Evolutionary conservation across 2,888 invertebrate species (phyloP).

Genomic region (Hymenopus coronatus): DNA sequence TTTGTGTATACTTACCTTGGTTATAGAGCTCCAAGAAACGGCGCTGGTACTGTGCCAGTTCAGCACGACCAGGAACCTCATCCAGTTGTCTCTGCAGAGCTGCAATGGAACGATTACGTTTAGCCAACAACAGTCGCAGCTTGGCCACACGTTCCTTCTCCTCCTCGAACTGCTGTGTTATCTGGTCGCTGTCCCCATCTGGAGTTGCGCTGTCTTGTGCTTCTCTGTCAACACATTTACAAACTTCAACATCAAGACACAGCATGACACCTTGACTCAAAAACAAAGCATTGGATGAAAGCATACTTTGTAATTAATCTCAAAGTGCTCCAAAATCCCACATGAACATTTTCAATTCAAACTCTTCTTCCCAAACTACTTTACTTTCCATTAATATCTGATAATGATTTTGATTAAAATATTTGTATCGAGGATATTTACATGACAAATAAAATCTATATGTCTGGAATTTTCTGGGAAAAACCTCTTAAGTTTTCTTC

Average conservation of each 20-base stretch:
- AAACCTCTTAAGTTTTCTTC: no score
- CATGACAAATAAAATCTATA: no score
- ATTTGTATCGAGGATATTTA: no score
- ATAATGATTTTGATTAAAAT: no score
- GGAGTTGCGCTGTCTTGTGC: constrained; percentile 36
- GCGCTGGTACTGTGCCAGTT: constrained; percentile 91
- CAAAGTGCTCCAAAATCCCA: no score
- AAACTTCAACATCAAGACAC: not conserved
- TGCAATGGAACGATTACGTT: constrained; percentile 75
- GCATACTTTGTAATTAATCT: no score
- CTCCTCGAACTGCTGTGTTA: constrained; percentile 58
- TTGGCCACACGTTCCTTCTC: constrained; percentile 59
- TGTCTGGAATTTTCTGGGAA: no score
- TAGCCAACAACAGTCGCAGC: constrained; percentile 69
- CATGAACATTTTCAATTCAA: no score
- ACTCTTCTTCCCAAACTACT: no score
- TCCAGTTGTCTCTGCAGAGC: constrained; percentile 83
- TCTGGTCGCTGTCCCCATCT: constrained; percentile 39
- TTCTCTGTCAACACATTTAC: constrained; percentile 36
- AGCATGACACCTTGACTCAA: no score
- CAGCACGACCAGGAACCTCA: constrained; percentile 88
- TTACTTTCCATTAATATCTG: no score
- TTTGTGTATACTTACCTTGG: constrained; percentile 61
- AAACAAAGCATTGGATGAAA: no score
- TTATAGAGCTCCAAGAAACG: constrained; percentile 95